Evolutionary conservation across 1,140 invertebrate species (phyloP).

Genomic region (Nomia melanderi): DNA sequence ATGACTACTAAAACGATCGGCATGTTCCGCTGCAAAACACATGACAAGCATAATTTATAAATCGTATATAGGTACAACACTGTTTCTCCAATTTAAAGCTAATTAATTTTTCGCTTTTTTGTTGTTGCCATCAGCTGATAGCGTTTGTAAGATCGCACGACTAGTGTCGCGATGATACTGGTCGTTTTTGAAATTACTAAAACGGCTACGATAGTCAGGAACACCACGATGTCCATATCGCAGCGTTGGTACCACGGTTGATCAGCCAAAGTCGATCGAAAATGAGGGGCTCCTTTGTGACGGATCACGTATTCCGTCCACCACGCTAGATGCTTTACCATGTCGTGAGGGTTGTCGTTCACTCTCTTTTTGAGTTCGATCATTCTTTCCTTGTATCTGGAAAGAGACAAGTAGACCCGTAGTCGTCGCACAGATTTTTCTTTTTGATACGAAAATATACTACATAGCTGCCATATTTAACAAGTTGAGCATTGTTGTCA

Average conservation of each 20-base stretch:
- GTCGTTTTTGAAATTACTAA: neutral
- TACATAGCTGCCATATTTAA: too few species aligned
- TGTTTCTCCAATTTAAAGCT: neutral
- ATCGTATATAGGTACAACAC: neutral
- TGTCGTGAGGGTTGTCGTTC: conserved; percentile 76
- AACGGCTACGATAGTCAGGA: conserved; percentile 46
- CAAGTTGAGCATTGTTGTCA: too few species aligned
- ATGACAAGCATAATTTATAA: neutral
- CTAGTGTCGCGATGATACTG: neutral
- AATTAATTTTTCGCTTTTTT: conserved; percentile 1
- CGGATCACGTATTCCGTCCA: conserved; percentile 83
- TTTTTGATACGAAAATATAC: too few species aligned
- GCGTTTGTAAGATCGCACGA: neutral
- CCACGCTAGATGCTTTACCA: conserved; percentile 78
- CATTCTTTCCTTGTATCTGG: conserved; percentile 73
- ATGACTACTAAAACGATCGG: too few species aligned
- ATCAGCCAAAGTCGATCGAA: conserved; percentile 71
- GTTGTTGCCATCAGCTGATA: accelerated
- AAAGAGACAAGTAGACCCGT: neutral
- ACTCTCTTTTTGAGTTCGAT: conserved; percentile 56
- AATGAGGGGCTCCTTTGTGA: conserved; percentile 79
- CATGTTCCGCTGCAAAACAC: too few species aligned
- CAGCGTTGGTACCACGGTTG: conserved; percentile 73
- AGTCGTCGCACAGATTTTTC: too few species aligned
- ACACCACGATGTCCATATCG: conserved; percentile 68